These are phyloP conservation scores for Dorcus hopei DNA, from an alignment of 2,888 invertebrate species.

Conservation along the genomic window DNA sequence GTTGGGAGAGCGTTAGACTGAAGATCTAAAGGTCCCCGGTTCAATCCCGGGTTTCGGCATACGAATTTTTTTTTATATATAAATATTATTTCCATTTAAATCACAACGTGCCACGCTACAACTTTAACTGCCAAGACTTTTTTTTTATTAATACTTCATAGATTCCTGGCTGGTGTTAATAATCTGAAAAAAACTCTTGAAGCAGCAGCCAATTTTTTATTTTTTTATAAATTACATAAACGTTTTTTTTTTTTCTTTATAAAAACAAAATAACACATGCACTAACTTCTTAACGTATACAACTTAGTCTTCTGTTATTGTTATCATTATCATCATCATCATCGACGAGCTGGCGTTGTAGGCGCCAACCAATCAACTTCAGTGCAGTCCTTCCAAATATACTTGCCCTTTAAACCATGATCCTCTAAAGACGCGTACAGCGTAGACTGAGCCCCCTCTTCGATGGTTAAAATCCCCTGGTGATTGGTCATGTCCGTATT, in stretches of 20 bases:
- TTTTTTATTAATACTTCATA: too few relatives aligned
- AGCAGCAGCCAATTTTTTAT: too few relatives aligned
- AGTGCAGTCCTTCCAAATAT: slow-evolving; percentile 58
- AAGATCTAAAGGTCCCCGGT: slow-evolving; percentile 74
- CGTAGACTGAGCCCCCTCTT: slow-evolving; percentile 58
- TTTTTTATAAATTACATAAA: too few relatives aligned
- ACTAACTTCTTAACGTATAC: too few relatives aligned
- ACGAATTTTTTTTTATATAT: background rate
- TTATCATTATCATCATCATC: background rate
- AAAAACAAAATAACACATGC: too few relatives aligned
- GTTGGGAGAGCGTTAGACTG: slow-evolving; percentile 79
- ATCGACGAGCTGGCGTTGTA: background rate
- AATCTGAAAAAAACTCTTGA: too few relatives aligned
- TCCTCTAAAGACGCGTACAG: slow-evolving; percentile 62
- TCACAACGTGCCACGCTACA: too few relatives aligned
- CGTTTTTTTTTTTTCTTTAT: too few relatives aligned
- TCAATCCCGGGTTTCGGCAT: slow-evolving; percentile 72
- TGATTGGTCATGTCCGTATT: slow-evolving; percentile 69
- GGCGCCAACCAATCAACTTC: slow-evolving; percentile 55
- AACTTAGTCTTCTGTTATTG: too few relatives aligned
- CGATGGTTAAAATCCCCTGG: slow-evolving; percentile 54
- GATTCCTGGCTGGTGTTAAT: too few relatives aligned
- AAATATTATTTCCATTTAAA: too few relatives aligned
- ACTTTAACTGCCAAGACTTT: too few relatives aligned
- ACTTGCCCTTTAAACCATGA: slow-evolving; percentile 56